Percentiles rank a stretch among this genome's conserved stretches.
Evolutionary conservation across 2,113 vertebrate species (phyloP).

Genomic region (Marmota flaviventris): DNA sequence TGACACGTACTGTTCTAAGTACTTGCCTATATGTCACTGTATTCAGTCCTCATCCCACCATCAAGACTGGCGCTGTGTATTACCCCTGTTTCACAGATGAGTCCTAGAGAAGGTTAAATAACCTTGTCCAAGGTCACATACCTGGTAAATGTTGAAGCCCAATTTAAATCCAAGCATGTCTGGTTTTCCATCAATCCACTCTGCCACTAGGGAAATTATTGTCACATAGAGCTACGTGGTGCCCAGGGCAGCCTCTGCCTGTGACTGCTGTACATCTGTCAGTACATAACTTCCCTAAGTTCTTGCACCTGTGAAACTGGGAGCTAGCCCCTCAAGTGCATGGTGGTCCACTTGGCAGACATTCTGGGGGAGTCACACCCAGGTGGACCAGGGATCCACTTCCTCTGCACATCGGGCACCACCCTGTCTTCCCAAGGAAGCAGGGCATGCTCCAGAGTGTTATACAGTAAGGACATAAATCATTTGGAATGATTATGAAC

Average conservation of each 20-base stretch:
- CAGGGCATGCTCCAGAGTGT: background rate
- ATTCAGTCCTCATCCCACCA: background rate
- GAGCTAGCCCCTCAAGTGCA: background rate
- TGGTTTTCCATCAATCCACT: background rate
- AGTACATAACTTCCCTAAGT: background rate
- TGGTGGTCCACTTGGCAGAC: fast-evolving
- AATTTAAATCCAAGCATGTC: background rate
- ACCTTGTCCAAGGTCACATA: background rate
- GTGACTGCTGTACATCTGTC: background rate
- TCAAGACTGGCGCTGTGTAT: background rate
- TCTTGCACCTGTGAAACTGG: background rate
- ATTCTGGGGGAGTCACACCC: background rate
- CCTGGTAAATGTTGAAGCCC: background rate
- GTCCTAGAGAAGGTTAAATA: background rate
- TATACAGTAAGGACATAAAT: background rate
- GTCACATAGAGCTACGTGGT: background rate
- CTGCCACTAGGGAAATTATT: background rate
- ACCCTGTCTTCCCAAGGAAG: background rate
- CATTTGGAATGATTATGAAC: background rate
- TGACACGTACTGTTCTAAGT: background rate
- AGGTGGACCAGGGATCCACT: background rate
- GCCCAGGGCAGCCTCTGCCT: background rate
- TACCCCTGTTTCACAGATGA: background rate
- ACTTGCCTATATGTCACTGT: background rate
- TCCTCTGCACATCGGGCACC: fast-evolving